Base-by-base conservation (phyloP, 2,797 vertebrate genomes). In the Coranthus polyacanthus region DNA sequence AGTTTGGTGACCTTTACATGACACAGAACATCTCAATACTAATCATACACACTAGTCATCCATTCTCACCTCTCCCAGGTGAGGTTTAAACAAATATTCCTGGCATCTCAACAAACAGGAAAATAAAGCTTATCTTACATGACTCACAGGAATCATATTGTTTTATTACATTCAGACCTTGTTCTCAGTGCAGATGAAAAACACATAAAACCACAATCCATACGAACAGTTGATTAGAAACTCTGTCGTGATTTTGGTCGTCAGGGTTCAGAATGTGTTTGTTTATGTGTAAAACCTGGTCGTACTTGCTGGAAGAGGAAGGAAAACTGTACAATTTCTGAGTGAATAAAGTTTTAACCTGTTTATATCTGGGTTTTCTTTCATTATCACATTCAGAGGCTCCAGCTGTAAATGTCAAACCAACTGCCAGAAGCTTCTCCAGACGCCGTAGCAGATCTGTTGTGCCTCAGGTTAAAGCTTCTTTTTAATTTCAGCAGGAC, bases 251-350 rank as follows among this genome's bases (percentile, higher is more conserved):
- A 45, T 3, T 71, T 50, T 41, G 12, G 53, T 52, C 15, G 1
- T 12, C 17, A 15, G 6, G 7, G 7, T 21, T 13, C 55, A 74
- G 36, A n/a, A n/a, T 80, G 75, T 16, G 41, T 63, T 59, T 17
- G 63, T 65, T 56, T 15, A 47, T 12, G 41, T 58, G 38, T 50
- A 49, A 42, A 61, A 66, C 45, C 12, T 47, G 5, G 32, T 67
- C 50, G 22, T 60, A 51, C 56, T 9, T 32, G 29, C 46, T 59
- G n/a, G 45, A 63, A 3, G 39, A 55, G 43, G 22, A 34, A 22
- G 20, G 36, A 26, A 61, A 34, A 53, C 44, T 13, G 32, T 5
- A 21, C 22, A n/a, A 49, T 18, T 18, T 12, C 17, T 13, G 5
- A 26, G 32, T 39, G 22, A 39, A 45, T 21, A 21, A 55, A 49